Evolutionary conservation across 2,797 vertebrate genomes (phyloP).

Genomic region (Menidia menidia): DNA sequence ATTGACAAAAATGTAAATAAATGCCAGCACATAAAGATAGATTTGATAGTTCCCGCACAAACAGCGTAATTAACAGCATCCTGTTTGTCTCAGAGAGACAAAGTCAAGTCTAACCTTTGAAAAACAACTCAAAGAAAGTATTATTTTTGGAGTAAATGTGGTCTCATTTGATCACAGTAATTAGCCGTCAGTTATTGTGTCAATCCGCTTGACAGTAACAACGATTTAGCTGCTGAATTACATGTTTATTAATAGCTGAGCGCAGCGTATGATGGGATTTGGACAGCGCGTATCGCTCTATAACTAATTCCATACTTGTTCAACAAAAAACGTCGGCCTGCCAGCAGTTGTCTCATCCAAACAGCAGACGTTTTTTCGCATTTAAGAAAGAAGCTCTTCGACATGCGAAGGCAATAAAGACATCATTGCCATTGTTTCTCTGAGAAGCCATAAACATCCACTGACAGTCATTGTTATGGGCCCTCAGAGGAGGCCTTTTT

Average conservation of each 20-base stretch:
- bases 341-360: slow-evolving; percentile 8
- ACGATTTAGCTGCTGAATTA: slow-evolving; percentile 8
- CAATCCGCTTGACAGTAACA: slow-evolving; percentile 19
- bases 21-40: not conserved
- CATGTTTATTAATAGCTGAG: not conserved
- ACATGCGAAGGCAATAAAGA: slow-evolving; percentile 40
- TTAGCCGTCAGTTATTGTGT: not conserved
- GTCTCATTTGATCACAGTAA: slow-evolving; percentile 25
- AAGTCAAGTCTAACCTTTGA: slow-evolving; percentile 5
- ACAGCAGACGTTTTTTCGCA: slow-evolving; percentile 15
- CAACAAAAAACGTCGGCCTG: not conserved
- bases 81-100: slow-evolving; percentile 46
- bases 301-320: slow-evolving; percentile 9
- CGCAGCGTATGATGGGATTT: not conserved
- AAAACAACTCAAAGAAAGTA: slow-evolving; percentile 6
- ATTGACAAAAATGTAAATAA: no score
- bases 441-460: slow-evolving; percentile 34
- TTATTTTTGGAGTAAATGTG: not conserved
- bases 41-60: slow-evolving; percentile 34
- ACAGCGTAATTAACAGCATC: slow-evolving; percentile 52
- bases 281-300: not conserved
- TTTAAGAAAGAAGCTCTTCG: slow-evolving; percentile 22
- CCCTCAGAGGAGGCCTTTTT: slow-evolving; percentile 45
- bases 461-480: slow-evolving; percentile 42
- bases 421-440: slow-evolving; percentile 35